Evolutionary conservation across 2,113 vertebrate species (phyloP).

Genomic region (Poeciliopsis turrubarensis): DNA sequence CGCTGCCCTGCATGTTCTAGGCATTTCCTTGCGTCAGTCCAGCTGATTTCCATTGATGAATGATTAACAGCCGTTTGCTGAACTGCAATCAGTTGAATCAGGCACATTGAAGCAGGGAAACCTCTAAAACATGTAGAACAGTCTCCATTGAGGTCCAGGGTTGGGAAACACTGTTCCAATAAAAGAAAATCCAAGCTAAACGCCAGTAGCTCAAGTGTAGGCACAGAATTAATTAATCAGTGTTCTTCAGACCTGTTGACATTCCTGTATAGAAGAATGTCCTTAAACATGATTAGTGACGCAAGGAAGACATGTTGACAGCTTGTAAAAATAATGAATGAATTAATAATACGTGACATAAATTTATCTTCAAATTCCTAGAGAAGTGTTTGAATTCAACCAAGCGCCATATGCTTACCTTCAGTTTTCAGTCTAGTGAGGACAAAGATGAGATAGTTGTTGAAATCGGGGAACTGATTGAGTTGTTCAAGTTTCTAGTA

Average conservation of each 20-base stretch:
- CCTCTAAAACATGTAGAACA: too few species aligned
- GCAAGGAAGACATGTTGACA: background rate
- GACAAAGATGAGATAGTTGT: constrained; percentile 96
- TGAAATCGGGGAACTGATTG: constrained; percentile 95
- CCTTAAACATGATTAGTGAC: background rate
- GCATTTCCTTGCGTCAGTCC: too few species aligned
- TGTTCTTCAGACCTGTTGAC: background rate
- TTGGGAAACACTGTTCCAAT: background rate
- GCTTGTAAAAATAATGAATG: background rate
- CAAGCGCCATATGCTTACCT: constrained; percentile 76
- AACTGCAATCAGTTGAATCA: too few species aligned
- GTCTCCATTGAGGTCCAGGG: too few species aligned
- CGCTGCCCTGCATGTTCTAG: too few species aligned
- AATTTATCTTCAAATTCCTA: background rate
- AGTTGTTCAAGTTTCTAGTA: constrained; percentile 94
- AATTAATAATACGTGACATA: background rate
- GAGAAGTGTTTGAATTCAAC: background rate
- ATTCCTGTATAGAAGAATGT: background rate
- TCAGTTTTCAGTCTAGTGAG: constrained; percentile 92
- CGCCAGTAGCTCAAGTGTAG: background rate
- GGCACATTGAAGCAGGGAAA: too few species aligned
- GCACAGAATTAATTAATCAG: background rate
- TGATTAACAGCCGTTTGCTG: too few species aligned
- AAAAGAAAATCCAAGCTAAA: background rate
- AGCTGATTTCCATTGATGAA: too few species aligned